Evolutionary conservation across 2,113 vertebrate species (phyloP).

Genomic region (Turdus rufiventris): DNA sequence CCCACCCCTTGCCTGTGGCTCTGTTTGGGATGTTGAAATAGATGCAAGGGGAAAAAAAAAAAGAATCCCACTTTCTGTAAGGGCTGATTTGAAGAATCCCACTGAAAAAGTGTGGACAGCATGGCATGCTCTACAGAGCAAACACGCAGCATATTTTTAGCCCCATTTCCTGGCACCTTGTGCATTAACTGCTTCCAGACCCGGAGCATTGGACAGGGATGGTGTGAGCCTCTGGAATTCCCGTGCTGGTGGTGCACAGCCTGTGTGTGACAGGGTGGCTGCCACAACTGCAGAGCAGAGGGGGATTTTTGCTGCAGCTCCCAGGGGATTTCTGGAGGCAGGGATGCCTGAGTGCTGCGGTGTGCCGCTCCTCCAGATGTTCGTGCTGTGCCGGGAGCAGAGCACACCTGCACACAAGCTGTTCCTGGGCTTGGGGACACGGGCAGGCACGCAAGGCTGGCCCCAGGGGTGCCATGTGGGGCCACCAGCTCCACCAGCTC

Average conservation of each 20-base stretch:
- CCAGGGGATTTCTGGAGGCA: background rate
- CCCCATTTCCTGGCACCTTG: constrained; percentile 40
- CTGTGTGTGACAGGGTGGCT: background rate
- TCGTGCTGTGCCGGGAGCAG: background rate
- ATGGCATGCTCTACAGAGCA: background rate
- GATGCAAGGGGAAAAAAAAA: background rate
- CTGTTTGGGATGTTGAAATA: constrained; percentile 29
- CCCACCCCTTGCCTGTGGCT: background rate
- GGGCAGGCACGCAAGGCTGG: background rate
- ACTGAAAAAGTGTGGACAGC: background rate
- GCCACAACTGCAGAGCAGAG: background rate
- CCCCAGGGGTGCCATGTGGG: background rate
- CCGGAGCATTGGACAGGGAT: background rate
- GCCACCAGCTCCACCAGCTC: background rate
- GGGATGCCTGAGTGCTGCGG: background rate
- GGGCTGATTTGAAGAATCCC: background rate
- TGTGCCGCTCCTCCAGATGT: background rate
- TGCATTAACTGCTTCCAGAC: constrained; percentile 15
- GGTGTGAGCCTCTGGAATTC: background rate
- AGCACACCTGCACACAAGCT: constrained; percentile 24
- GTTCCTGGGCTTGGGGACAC: background rate
- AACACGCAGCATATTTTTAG: background rate
- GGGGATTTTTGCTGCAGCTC: background rate
- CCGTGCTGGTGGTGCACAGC: background rate
- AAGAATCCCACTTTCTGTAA: background rate